Percentiles rank a stretch among this genome's conserved stretches.
These are phyloP conservation scores for Plectropomus leopardus DNA, from an alignment of 2,113 vertebrate species.

Conservation along the genomic window DNA sequence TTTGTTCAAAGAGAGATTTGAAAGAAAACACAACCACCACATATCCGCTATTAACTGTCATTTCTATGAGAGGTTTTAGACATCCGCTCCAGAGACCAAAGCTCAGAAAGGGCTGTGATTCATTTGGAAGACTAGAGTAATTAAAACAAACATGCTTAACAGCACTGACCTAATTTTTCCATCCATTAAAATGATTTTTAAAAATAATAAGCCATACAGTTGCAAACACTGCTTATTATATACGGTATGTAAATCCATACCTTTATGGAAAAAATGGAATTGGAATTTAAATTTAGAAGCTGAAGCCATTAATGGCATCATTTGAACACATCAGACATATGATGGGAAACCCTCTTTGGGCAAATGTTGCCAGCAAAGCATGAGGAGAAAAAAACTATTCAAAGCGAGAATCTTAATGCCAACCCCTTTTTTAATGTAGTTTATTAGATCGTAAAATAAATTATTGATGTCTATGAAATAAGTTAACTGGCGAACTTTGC, in stretches of 20 bases:
- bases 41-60: neutral
- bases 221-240: neutral
- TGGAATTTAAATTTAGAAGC: neutral
- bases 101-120: neutral
- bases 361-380: neutral
- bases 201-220: neutral
- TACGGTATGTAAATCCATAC: neutral
- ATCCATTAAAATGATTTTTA: neutral
- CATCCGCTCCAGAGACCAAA: neutral
- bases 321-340: neutral
- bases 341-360: neutral
- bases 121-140: constrained; percentile 54
- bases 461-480: no score
- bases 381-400: neutral
- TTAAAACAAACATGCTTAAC: neutral
- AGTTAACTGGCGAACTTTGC: no score
- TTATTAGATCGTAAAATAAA: no score
- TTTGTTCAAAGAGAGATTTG: neutral
- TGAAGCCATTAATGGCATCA: neutral
- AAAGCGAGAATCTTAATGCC: neutral
- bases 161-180: neutral
- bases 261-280: neutral
- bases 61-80: neutral
- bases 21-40: neutral
- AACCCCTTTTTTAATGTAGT: neutral